Evolutionary conservation across 2,888 invertebrate species (phyloP), one percentile per base, ranked within the genome.

Genomic region (Matsumyia berberina): DNA sequence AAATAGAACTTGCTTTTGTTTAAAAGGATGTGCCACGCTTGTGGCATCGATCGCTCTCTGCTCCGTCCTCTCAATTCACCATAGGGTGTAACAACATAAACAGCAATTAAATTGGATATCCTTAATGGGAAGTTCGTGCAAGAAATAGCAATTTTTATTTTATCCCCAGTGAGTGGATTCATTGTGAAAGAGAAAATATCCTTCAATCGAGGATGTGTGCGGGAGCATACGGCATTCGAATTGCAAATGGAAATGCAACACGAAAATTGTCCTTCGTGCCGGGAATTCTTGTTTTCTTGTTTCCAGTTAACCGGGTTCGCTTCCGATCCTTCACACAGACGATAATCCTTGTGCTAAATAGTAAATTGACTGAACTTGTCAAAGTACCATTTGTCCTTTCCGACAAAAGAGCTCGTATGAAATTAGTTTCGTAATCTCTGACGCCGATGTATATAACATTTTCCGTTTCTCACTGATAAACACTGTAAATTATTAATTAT

Each of bases 31-130:
- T 33, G 12, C 37, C 24, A 2, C 37, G 57, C n/a, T 24, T 19
- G 9, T 55, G 46, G 69, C 35, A 24, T n/a, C 5, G 17, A 33
- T 9, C 29, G 6, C 7, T 60, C 37, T 9, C 6, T 11, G 1
- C 9, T 33, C 29, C 5, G 11, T 9, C 17, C 57, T 24, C 24
- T 15, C 24, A 11, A 55, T 53, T 6, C 24, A 17, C 37, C 12
- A 15, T 5, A 31, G 62, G 73, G 58, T 69, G 70, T 39, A 70
- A 69, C 74, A 70, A 66, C 66, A 85, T 74, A 85, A 85, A 85
- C 80, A 80, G 79, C 80, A 85, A 85, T 85, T 85, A 85, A 85
- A 76, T 80, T 85, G 64, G 66, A 80, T 80, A 80, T 85, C 85
- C 85, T 73, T 85, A 85, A 85, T 85, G 80, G 80, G 70, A 76